Evolutionary conservation across 92 coral and sea anemone species (phyloP), one percentile per base, ranked within the genome.

Genomic region (Chrysogorgia sp.): DNA sequence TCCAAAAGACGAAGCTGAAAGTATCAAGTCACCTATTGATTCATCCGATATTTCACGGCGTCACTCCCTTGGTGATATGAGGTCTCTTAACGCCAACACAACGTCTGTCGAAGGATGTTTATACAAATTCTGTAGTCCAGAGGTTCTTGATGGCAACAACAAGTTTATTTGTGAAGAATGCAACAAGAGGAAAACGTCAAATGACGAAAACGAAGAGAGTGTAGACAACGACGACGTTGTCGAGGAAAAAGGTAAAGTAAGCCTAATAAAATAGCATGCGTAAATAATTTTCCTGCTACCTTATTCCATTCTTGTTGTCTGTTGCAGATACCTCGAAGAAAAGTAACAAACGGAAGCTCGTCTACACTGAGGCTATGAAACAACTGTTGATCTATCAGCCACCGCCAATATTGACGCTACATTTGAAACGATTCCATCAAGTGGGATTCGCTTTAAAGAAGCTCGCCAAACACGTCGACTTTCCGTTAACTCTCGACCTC

Each of bases 351-450:
- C 69, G 75, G n/a, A 66, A 68, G 29, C 34, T 62, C 26, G 89
- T 91, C 50, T 94, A 94, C 91, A 94, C 98, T 1, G 92, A 89
- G 37, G 98, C 98, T 35, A 88, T 86, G 52, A 94, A 94, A 60
- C 98, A 91, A 81, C 69, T 94, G 58, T 74, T 94, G 77, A 83
- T 94, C 55, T 85, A 92, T 24, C 75, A 81, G 28, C 88, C 98
- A 0, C 98, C 98, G 0, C 98, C 97, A 4, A 88, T 94, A 26
- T 85, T 94, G 13, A 94, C 98, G 0, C 89, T 94, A 28, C 98
- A 94, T 49, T 87, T 94, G 34, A 94, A 94, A 68, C 81, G 98
- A 30, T 94, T 94, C 79, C 98, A 94, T 41, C 98, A 94, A 63
- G 92, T 92, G 30, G 90, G 93, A 10, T 79, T 82, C 71, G 79